phyloP scores from a whole-genome alignment of 2,888 invertebrate genomes.

The Cetonia aurata region DNA sequence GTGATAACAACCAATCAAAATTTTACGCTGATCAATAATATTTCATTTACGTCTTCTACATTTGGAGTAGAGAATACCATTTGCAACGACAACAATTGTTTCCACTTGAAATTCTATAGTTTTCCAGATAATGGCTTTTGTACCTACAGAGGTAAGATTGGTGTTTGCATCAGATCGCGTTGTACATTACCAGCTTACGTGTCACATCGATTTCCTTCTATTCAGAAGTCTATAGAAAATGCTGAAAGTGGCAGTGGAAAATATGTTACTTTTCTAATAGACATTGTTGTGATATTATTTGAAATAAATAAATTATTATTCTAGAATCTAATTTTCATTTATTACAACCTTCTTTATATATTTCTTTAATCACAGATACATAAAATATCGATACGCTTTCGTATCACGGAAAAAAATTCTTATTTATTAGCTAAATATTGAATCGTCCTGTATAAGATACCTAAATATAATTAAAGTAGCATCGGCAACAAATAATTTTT shows the following conservation, averaged over 20 bases:
- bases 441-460: no score
- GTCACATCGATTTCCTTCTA: neutral
- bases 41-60: neutral
- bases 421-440: neutral
- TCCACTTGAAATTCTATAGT: slow-evolving; percentile 49
- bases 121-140: slow-evolving; percentile 49
- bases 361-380: no score
- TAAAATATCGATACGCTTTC: neutral
- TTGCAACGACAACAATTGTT: slow-evolving; percentile 43
- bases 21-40: slow-evolving; percentile 1
- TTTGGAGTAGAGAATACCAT: neutral
- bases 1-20: slow-evolving; percentile 27
- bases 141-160: slow-evolving; percentile 52
- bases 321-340: neutral
- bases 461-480: no score
- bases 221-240: neutral
- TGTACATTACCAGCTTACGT: slow-evolving; percentile 29
- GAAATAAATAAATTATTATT: slow-evolving; percentile 1
- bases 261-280: neutral
- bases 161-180: slow-evolving; percentile 46
- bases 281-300: slow-evolving; percentile 1
- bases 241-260: neutral
- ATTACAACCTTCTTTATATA: no score
- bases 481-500: no score
- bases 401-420: neutral